These are phyloP conservation scores for Bubalus kerabau DNA, from an alignment of 2,113 vertebrate species.

Conservation along the genomic window DNA sequence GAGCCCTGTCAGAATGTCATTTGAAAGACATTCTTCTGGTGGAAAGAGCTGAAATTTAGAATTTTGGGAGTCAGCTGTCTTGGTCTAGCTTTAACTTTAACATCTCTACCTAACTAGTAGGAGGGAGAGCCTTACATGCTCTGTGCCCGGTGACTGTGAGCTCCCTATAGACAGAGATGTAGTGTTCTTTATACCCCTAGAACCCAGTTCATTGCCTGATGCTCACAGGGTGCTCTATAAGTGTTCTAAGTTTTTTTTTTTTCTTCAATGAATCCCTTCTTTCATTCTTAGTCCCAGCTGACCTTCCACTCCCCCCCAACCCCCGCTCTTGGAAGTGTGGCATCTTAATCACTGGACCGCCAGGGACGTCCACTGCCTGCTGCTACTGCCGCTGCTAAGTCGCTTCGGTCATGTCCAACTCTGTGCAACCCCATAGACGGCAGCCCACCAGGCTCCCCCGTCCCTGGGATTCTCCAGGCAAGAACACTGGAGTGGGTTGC, in stretches of 20 bases:
- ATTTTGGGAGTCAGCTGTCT: not conserved
- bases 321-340: not conserved
- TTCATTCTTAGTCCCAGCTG: not conserved
- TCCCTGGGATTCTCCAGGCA: too few relatives aligned
- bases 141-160: not conserved
- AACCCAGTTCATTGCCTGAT: not conserved
- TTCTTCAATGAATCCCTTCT: not conserved
- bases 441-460: too few relatives aligned
- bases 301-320: not conserved
- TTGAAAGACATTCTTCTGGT: not conserved
- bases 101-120: not conserved
- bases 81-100: not conserved
- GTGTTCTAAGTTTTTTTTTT: not conserved
- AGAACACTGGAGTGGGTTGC: too few relatives aligned
- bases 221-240: not conserved
- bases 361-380: not conserved
- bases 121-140: not conserved
- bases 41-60: not conserved
- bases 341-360: not conserved
- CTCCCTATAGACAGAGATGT: not conserved
- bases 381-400: too few relatives aligned
- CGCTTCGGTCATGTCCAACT: too few relatives aligned
- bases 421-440: too few relatives aligned
- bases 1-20: not conserved
- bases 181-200: not conserved